Conservation (phyloP, 2,797 vertebrate species). For the Acropternis orthonyx region DNA sequence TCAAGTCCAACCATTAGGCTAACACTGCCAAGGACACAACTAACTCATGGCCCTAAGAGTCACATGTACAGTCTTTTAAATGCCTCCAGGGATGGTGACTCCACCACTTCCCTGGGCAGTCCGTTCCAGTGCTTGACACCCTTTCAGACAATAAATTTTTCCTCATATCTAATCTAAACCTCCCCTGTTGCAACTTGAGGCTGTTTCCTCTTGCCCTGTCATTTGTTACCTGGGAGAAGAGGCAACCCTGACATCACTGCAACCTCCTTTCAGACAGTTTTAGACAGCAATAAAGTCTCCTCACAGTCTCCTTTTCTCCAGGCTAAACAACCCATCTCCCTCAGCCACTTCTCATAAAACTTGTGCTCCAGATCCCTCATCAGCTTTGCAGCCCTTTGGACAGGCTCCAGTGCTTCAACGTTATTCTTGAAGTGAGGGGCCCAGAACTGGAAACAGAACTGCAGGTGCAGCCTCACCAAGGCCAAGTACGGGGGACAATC, state of each 20-base stretch:
- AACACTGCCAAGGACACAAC: neutral
- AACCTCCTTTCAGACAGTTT: neutral
- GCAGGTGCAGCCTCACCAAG: neutral
- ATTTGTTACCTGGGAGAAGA: neutral
- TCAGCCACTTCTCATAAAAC: neutral
- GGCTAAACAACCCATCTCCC: neutral
- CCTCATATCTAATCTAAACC: neutral
- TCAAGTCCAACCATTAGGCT: neutral
- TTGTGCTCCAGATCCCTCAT: neutral
- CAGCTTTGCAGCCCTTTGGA: neutral
- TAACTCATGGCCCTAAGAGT: neutral
- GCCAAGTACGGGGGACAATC: neutral
- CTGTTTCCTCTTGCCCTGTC: neutral
- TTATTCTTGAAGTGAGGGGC: neutral
- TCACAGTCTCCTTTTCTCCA: neutral
- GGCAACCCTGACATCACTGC: neutral
- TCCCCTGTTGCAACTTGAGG: neutral
- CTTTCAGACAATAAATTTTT: neutral
- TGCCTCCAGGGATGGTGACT: neutral
- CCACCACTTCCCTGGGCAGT: neutral
- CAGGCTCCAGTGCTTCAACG: neutral
- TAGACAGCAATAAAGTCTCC: neutral
- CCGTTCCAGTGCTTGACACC: neutral
- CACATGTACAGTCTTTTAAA: neutral
- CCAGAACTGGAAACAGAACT: neutral